Percentiles rank a stretch among this genome's conserved stretches.
These are phyloP conservation scores for Pseudococcus viburni DNA, from an alignment of 2,888 invertebrate species.

Conservation along the genomic window DNA sequence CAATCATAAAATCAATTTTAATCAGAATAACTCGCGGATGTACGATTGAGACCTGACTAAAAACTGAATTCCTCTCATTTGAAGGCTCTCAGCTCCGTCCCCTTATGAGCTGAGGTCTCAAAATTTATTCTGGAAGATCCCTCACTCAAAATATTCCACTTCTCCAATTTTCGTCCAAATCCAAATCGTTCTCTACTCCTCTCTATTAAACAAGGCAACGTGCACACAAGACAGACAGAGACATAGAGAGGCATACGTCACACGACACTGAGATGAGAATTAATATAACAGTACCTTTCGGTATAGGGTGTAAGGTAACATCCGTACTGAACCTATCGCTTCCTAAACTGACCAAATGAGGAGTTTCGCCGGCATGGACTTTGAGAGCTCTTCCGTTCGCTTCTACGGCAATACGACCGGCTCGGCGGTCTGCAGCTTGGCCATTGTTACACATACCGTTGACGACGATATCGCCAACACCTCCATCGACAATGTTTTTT, in stretches of 20 bases:
- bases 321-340: slow-evolving; percentile 91
- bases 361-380: slow-evolving; percentile 82
- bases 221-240: neutral
- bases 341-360: slow-evolving; percentile 92
- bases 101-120: too few relatives aligned
- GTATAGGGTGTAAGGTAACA: slow-evolving; percentile 91
- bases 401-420: slow-evolving; percentile 68
- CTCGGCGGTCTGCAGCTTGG: neutral
- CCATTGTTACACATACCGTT: slow-evolving; percentile 24
- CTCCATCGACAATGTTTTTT: slow-evolving; percentile 2
- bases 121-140: too few relatives aligned
- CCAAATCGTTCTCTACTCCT: too few relatives aligned
- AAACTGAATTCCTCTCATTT: too few relatives aligned
- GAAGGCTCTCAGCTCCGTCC: too few relatives aligned
- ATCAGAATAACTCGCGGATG: too few relatives aligned
- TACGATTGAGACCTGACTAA: too few relatives aligned
- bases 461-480: neutral
- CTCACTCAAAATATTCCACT: too few relatives aligned
- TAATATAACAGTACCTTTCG: slow-evolving; percentile 79
- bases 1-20: too few relatives aligned
- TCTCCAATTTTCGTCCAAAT: too few relatives aligned
- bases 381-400: slow-evolving; percentile 76
- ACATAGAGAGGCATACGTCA: slow-evolving; percentile 3
- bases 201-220: neutral
- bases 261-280: slow-evolving; percentile 54